These are phyloP conservation scores for Arrhamphus sclerolepis DNA, from an alignment of 2,797 vertebrate species.

Conservation along the genomic window DNA sequence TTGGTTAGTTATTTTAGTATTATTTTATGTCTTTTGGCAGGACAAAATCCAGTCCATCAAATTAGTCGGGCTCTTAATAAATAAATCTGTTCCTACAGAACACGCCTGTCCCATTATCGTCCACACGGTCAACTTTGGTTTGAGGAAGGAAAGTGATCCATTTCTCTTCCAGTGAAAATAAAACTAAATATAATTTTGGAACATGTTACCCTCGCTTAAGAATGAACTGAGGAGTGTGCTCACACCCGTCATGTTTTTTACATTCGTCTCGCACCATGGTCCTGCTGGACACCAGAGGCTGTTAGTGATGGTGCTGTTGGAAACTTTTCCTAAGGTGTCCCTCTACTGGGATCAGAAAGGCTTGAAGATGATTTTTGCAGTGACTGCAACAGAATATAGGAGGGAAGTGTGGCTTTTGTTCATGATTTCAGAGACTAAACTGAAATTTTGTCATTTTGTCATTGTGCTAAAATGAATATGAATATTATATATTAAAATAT, in stretches of 20 bases:
- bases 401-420: constrained; percentile 73
- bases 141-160: not conserved
- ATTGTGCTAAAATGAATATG: constrained; percentile 85
- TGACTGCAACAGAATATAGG: constrained; percentile 55
- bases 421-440: constrained; percentile 80
- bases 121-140: constrained; percentile 12
- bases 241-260: constrained; percentile 14
- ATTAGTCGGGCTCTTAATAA: constrained; percentile 6
- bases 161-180: constrained; percentile 2
- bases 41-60: constrained; percentile 4
- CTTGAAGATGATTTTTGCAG: constrained; percentile 53
- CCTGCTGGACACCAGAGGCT: constrained; percentile 54
- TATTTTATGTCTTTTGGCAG: too few species aligned
- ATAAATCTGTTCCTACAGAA: constrained; percentile 4
- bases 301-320: constrained; percentile 58
- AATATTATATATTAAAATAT: constrained; percentile 88
- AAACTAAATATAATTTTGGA: not conserved
- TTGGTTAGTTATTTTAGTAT: too few species aligned
- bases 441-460: constrained; percentile 83
- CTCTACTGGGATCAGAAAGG: constrained; percentile 48
- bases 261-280: constrained; percentile 28
- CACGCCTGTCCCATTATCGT: not conserved
- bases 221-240: constrained; percentile 5
- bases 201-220: constrained; percentile 8
- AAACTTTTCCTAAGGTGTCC: constrained; percentile 50